These are phyloP conservation scores for Drosophila serrata DNA, from an alignment of 1,140 invertebrate genomes.

Conservation along the genomic window DNA sequence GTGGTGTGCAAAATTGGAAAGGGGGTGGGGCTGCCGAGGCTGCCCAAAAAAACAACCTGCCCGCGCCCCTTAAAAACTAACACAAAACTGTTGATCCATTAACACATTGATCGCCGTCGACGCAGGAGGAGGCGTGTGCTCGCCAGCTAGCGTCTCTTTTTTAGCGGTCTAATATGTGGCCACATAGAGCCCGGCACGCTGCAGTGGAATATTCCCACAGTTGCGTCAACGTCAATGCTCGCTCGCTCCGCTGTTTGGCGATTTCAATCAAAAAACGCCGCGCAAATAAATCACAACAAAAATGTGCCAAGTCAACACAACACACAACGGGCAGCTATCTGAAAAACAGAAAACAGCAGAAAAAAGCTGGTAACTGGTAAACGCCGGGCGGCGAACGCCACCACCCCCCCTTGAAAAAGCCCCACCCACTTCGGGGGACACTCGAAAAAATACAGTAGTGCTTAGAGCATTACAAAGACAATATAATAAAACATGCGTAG, in stretches of 20 bases:
- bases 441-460: neutral
- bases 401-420: neutral
- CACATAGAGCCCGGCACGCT: slow-evolving; percentile 59
- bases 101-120: slow-evolving; percentile 57
- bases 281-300: slow-evolving; percentile 73
- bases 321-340: slow-evolving; percentile 45
- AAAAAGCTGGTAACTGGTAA: slow-evolving; percentile 57
- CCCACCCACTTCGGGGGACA: slow-evolving; percentile 1
- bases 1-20: slow-evolving; percentile 22
- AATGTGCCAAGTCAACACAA: slow-evolving; percentile 77
- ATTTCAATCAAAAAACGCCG: slow-evolving; percentile 72
- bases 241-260: slow-evolving; percentile 23
- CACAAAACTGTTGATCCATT: slow-evolving; percentile 75
- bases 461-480: neutral
- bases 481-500: neutral
- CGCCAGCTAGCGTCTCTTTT: slow-evolving; percentile 3
- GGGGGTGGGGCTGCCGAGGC: slow-evolving; percentile 41
- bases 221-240: slow-evolving; percentile 61
- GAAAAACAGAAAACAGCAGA: slow-evolving; percentile 26
- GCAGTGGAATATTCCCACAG: slow-evolving; percentile 82
- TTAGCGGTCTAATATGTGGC: slow-evolving; percentile 4
- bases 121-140: slow-evolving; percentile 51
- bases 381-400: slow-evolving; percentile 31
- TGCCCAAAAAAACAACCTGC: slow-evolving; percentile 60
- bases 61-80: slow-evolving; percentile 44